Conservation (phyloP, 1,140 invertebrate genomes). For the Cydia pomonella region DNA sequence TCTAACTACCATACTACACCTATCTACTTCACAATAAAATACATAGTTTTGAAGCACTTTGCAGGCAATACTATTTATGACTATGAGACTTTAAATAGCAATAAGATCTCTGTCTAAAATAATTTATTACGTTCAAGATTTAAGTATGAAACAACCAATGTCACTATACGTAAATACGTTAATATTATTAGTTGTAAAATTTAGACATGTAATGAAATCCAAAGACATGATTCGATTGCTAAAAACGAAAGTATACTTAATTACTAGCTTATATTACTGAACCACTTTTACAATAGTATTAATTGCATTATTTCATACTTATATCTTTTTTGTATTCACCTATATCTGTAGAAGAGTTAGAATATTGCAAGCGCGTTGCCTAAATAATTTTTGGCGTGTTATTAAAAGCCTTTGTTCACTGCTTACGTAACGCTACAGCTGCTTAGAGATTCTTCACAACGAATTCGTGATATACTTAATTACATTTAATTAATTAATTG, state of each 20-base stretch:
- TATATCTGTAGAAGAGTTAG: neutral
- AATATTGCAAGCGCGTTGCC: slow-evolving; percentile 2
- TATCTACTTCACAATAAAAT: neutral
- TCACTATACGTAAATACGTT: neutral
- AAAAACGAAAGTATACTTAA: too few species aligned
- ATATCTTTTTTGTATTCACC: neutral
- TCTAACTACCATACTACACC: neutral
- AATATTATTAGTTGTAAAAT: neutral
- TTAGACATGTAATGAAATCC: too few species aligned
- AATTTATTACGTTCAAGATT: neutral
- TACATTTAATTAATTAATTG: neutral
- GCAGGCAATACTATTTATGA: neutral
- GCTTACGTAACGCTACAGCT: slow-evolving; percentile 7
- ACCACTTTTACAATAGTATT: too few species aligned
- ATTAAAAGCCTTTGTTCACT: neutral
- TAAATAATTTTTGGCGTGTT: neutral
- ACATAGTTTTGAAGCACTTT: neutral
- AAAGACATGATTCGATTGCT: too few species aligned
- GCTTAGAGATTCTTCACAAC: neutral
- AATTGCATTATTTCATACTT: too few species aligned
- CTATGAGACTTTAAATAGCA: neutral
- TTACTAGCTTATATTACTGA: too few species aligned
- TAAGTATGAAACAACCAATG: neutral
- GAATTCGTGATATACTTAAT: neutral
- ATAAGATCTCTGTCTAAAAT: neutral